Conservation (phyloP, 2,113 vertebrate species). For the Clarias gariepinus region DNA sequence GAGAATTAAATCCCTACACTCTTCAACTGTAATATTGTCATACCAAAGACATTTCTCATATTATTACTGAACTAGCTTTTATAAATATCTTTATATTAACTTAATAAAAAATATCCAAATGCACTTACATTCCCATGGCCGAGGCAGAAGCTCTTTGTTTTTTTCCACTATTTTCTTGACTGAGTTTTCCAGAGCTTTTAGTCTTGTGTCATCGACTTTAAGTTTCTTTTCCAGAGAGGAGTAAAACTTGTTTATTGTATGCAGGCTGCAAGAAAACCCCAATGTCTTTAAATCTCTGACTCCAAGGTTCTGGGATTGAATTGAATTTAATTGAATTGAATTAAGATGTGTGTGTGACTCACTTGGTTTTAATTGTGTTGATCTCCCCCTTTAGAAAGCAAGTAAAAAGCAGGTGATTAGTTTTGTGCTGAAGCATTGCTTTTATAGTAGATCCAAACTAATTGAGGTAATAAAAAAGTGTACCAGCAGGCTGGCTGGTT, state of each 20-base stretch:
- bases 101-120: background rate
- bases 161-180: slow-evolving; percentile 31
- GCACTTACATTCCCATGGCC: slow-evolving; percentile 53
- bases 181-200: slow-evolving; percentile 43
- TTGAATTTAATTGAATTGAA: background rate
- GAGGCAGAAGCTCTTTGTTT: slow-evolving; percentile 46
- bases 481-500: slow-evolving; percentile 27
- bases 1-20: too few species aligned
- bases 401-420: background rate
- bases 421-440: too few species aligned
- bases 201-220: slow-evolving; percentile 19
- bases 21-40: too few species aligned
- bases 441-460: background rate
- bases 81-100: background rate
- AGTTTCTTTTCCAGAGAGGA: background rate
- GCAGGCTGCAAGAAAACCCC: slow-evolving; percentile 22
- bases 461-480: background rate
- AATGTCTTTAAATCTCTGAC: background rate
- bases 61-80: background rate
- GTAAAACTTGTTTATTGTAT: slow-evolving; percentile 36
- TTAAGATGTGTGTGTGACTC: background rate
- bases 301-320: too few species aligned
- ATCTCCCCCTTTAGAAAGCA: slow-evolving; percentile 28
- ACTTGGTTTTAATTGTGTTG: slow-evolving; percentile 22
- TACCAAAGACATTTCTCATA: background rate